A percentile compares a stretch with the other conserved stretches of the same genome.
phyloP scores from a whole-genome alignment of 2,113 vertebrate species.

The Bos javanicus region DNA sequence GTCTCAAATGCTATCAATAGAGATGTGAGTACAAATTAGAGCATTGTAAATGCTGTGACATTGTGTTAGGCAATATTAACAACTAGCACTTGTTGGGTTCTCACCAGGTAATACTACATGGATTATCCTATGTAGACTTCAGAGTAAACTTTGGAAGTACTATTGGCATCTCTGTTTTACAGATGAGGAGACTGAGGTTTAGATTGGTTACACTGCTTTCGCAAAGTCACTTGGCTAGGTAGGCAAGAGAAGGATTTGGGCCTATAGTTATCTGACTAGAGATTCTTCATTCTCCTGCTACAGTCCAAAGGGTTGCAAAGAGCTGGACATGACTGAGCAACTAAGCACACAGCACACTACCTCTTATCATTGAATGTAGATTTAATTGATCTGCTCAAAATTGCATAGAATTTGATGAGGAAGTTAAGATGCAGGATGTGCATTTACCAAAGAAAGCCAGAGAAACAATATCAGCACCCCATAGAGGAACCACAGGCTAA shows the following conservation, averaged over 20 bases:
- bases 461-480: neutral
- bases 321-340: neutral
- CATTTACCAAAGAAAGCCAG: constrained; percentile 13
- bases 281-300: neutral
- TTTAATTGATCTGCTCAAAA: constrained; percentile 20
- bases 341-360: neutral
- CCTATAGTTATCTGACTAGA: neutral
- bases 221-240: neutral
- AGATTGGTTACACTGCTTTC: neutral
- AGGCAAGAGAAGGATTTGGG: neutral
- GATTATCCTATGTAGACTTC: neutral
- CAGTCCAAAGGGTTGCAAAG: neutral
- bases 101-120: neutral
- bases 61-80: neutral
- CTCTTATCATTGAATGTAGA: neutral
- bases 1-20: neutral
- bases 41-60: neutral
- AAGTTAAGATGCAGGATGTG: neutral
- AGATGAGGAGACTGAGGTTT: neutral
- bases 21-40: neutral
- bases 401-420: neutral
- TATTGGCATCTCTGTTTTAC: neutral
- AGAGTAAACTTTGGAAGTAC: neutral
- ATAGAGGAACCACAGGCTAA: neutral
- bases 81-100: neutral